Conservation (phyloP, 2,888 invertebrate genomes). For the Platycnemis pennipes region DNA sequence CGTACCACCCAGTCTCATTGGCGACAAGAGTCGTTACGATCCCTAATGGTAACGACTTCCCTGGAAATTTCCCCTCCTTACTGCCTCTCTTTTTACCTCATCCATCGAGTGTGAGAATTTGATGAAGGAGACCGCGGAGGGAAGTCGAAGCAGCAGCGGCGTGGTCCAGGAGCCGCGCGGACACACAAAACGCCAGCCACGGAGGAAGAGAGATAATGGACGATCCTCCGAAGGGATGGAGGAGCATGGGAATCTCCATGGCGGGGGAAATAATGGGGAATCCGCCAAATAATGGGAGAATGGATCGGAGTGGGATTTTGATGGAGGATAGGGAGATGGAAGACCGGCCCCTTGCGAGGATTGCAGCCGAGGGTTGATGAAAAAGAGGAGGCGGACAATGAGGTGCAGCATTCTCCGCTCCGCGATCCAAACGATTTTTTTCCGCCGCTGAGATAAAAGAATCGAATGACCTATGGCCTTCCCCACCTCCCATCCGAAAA, state of each 20-base stretch:
- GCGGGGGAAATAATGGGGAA: not conserved
- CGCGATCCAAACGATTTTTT: slow-evolving; percentile 29
- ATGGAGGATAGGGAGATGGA: slow-evolving; percentile 4
- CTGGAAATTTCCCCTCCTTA: not conserved
- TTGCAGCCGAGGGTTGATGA: not conserved
- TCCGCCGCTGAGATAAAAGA: slow-evolving; percentile 46
- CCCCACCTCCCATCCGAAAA: not conserved
- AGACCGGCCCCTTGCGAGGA: slow-evolving; percentile 8
- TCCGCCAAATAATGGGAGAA: slow-evolving; percentile 35
- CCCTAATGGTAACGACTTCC: slow-evolving; percentile 19
- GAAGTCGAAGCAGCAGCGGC: not conserved
- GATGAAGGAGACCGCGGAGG: not conserved
- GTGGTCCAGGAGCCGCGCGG: not conserved
- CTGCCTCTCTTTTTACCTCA: not conserved
- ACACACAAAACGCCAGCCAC: not conserved
- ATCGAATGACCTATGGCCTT: slow-evolving; percentile 22
- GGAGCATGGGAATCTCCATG: not conserved
- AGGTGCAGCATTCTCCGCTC: not conserved
- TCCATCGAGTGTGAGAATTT: slow-evolving; percentile 11
- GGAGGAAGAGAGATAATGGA: slow-evolving; percentile 12
- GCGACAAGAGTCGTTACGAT: not conserved
- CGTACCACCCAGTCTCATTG: not conserved
- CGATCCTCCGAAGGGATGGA: slow-evolving; percentile 5
- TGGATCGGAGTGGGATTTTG: slow-evolving; percentile 24
- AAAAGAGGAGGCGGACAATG: slow-evolving; percentile 53